Evolutionary conservation across 37 sponge, comb jelly and placozoan species (phyloP), one percentile per base, ranked within the genome.

Genomic region (Halisarca cf. caerulea): DNA sequence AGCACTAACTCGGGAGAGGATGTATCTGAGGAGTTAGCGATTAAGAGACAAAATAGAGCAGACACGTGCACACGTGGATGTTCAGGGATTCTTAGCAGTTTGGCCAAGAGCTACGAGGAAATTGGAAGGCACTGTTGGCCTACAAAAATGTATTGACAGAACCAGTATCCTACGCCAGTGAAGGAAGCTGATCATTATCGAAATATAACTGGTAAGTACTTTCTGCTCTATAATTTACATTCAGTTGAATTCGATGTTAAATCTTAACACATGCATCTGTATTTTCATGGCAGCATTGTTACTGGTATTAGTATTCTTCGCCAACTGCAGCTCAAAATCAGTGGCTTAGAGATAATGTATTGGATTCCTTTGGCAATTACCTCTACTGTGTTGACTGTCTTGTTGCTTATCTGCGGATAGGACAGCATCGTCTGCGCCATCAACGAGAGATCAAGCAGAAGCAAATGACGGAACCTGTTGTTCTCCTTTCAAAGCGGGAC

Each of bases 281-380:
- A n/a, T n/a, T n/a, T n/a, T n/a, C n/a, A n/a, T n/a, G n/a, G n/a
- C n/a, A n/a, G n/a, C n/a, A n/a, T n/a, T n/a, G n/a, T n/a, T n/a
- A n/a, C n/a, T n/a, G n/a, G n/a, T n/a, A n/a, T n/a, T n/a, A n/a
- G n/a, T n/a, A n/a, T n/a, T n/a, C n/a, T n/a, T n/a, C n/a, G n/a
- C n/a, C n/a, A n/a, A n/a, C n/a, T 6, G 9, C 25, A 59, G 60
- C 60, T 59, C 62, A 85, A 27, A 85, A 85, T 44, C 57, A 85
- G 41, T 85, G 78, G 85, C 78, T 85, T 28, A 2, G 85, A 30
- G 44, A 40, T 0, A 85, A 85, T 66, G 60, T 75, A 11, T 77
- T 61, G 42, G 85, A 85, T n/a, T 23, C 45, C 44, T 18, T 85
- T 75, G 85, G 78, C 7, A 85, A 85, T 79, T 85, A 85, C 51